phyloP scores from a whole-genome alignment of 1,140 invertebrate genomes.

The Ditylenchus dipsaci region DNA sequence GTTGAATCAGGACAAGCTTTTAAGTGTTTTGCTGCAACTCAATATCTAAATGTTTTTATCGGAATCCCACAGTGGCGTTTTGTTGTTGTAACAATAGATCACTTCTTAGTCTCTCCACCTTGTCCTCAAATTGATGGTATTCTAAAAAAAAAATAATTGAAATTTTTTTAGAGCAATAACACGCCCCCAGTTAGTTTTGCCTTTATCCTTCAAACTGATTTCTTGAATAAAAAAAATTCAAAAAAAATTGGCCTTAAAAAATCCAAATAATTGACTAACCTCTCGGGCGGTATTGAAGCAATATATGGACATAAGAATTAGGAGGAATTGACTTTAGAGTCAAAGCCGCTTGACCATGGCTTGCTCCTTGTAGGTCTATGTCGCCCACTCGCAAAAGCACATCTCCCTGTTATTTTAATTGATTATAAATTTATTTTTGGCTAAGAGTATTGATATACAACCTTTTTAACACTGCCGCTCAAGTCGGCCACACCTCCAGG shows the following conservation, averaged over 20 bases:
- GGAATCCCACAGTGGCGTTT: not conserved
- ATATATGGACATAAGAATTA: constrained; percentile 27
- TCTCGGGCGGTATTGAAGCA: constrained; percentile 38
- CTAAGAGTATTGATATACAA: too few relatives aligned
- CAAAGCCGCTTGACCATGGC: constrained; percentile 90
- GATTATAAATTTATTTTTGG: not conserved
- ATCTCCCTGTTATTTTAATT: constrained; percentile 37
- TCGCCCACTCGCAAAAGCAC: constrained; percentile 64
- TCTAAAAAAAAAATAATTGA: constrained; percentile 15
- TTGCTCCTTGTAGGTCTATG: constrained; percentile 78
- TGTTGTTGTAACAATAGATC: not conserved
- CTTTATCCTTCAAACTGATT: too few relatives aligned
- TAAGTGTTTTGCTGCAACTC: too few relatives aligned
- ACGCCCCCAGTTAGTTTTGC: too few relatives aligned
- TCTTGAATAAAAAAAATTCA: too few relatives aligned
- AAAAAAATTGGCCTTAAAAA: too few relatives aligned
- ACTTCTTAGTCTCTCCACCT: not conserved
- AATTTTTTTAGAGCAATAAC: too few relatives aligned
- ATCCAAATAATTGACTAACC: constrained; percentile 1
- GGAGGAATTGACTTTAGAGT: constrained; percentile 71
- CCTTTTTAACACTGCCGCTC: constrained; percentile 65
- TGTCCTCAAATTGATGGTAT: constrained; percentile 26
- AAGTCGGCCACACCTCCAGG: constrained; percentile 85
- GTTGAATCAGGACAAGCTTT: too few relatives aligned
- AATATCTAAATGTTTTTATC: not conserved